These are phyloP conservation scores for Mesoligia furuncula DNA, from an alignment of 2,888 invertebrate genomes.

Conservation along the genomic window DNA sequence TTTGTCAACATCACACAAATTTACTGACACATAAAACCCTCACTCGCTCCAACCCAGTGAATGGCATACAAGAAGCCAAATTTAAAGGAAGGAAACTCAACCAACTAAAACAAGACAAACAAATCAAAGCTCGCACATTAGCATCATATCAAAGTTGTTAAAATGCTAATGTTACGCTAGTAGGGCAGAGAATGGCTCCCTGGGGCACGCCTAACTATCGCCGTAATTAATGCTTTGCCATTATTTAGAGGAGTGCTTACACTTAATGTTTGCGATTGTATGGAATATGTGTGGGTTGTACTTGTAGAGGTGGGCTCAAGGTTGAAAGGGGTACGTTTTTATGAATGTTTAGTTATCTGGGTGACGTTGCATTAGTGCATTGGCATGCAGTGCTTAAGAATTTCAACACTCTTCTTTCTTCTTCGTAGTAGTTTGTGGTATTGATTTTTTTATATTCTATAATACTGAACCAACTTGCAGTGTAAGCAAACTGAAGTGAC, in stretches of 20 bases:
- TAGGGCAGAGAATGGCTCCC: conserved; percentile 66
- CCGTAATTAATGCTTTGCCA: conserved; percentile 69
- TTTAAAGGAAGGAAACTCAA: conserved; percentile 59
- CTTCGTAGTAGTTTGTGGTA: not conserved
- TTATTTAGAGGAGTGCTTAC: conserved; percentile 70
- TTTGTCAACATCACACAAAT: conserved; percentile 28
- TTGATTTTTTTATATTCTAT: not conserved
- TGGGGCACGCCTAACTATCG: conserved; percentile 62
- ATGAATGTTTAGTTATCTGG: not conserved
- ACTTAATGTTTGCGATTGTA: conserved; percentile 60
- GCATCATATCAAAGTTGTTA: conserved; percentile 65
- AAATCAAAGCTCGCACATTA: conserved; percentile 64
- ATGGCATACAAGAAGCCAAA: conserved; percentile 43
- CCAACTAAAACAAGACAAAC: conserved; percentile 63
- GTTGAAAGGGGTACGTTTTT: conserved; percentile 3
- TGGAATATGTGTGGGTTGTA: conserved; percentile 14
- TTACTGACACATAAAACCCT: conserved; percentile 29
- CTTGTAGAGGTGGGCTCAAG: conserved; percentile 14
- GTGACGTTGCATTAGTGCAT: not conserved
- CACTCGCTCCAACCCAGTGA: conserved; percentile 26
- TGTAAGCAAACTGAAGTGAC: not conserved
- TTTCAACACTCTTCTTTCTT: not conserved
- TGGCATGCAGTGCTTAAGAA: not conserved
- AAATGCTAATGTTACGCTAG: conserved; percentile 65
- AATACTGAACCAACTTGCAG: not conserved